Evolutionary conservation across 2,113 vertebrate species (phyloP).

Genomic region (Ranitomeya variabilis): DNA sequence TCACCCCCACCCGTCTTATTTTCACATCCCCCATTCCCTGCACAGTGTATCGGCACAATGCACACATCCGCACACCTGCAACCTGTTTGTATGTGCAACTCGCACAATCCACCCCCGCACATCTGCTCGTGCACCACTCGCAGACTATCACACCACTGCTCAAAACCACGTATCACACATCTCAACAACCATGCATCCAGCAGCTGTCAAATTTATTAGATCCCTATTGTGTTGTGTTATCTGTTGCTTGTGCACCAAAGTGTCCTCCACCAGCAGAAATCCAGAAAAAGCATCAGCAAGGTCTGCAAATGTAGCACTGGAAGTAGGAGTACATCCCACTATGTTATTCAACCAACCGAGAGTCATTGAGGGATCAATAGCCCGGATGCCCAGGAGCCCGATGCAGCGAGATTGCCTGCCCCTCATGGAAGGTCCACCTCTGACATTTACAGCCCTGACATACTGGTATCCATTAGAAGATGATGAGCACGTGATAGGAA

Average conservation of each 20-base stretch:
- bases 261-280: too few species aligned
- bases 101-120: constrained; percentile 12
- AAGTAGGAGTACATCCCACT: too few species aligned
- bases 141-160: background rate
- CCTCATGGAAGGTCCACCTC: too few species aligned
- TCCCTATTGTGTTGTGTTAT: background rate
- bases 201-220: background rate
- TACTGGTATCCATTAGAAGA: too few species aligned
- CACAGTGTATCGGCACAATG: constrained; percentile 4
- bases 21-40: constrained; percentile 47
- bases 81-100: constrained; percentile 40
- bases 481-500: too few species aligned
- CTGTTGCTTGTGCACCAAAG: background rate
- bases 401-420: too few species aligned
- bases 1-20: background rate
- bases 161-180: background rate
- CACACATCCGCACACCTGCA: constrained; percentile 55
- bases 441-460: too few species aligned
- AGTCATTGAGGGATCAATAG: too few species aligned
- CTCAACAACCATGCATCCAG: background rate
- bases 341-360: too few species aligned
- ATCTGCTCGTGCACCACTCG: constrained; percentile 1
- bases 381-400: too few species aligned
- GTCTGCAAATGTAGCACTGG: too few species aligned
- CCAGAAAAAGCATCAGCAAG: too few species aligned